Evolutionary conservation across 2,113 vertebrate species (phyloP), one percentile per base, ranked within the genome.

Genomic region (Pluvianellus socialis): DNA sequence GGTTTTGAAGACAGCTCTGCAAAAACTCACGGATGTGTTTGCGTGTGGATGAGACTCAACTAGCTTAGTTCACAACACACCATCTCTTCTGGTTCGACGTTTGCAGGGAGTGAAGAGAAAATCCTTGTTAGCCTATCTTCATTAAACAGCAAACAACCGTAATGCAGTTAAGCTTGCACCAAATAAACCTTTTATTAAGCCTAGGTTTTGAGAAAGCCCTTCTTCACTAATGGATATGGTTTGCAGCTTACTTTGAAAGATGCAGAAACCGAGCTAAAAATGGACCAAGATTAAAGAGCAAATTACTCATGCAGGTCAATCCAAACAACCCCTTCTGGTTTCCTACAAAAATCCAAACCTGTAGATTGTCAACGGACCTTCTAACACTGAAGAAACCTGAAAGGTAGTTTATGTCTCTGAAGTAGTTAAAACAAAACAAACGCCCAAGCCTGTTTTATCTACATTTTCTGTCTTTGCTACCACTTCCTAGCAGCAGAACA

Each of bases 1-100:
- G n/a, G 23, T 77, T 92, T 79, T 82, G 76, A 75, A 91, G 77
- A 58, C 33, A 53, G n/a, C 32, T 85, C 42, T 76, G 28, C 55
- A 91, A 82, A 95, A 70, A 8, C 8, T 79, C n/a, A 50, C 49
- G 49, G 44, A 20, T 61, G 35, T 33, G 56, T 21, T 13, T 58
- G n/a, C 0, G 0, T 23, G 27, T 73, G 58, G 42, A 27, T 68
- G 50, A 92, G 91, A 85, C 42, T 14, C 19, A 79, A 52, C 53
- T 2, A 74, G 33, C 32, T 81, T 68, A 14, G 8, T 23, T 84
- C 35, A 62, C 26, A 59, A 10, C 0, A 0, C 7, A 7, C 18
- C 24, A 58, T 72, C 40, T 68, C 21, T 75, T 59, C 52, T 75
- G 68, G 14, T 58, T 56, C 52, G 35, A 76, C 74, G 56, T 27